phyloP scores from a whole-genome alignment of 23 tunicate species.

The Ascidia mentula region DNA sequence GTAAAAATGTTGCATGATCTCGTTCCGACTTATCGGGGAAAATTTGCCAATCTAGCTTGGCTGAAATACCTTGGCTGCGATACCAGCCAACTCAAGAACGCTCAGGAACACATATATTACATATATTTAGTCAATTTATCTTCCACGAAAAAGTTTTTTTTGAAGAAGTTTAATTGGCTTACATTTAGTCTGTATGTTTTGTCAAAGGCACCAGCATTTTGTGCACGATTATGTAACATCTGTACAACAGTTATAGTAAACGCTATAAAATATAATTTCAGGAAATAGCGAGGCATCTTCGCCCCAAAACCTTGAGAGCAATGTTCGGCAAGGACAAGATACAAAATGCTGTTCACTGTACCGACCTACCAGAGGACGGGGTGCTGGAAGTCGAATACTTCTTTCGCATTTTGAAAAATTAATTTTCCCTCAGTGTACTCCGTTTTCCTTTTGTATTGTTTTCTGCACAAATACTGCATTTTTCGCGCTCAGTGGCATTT shows the following conservation, averaged over 20 bases:
- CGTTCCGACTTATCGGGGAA: too few species aligned
- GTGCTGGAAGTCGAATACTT: slow-evolving; percentile 88
- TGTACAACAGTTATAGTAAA: neutral
- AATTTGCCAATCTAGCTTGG: too few species aligned
- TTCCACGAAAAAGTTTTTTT: too few species aligned
- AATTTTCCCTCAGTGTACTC: neutral
- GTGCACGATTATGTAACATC: too few species aligned
- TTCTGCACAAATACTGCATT: neutral
- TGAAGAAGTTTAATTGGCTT: neutral
- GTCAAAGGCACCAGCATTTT: too few species aligned
- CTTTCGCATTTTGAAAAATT: slow-evolving; percentile 58
- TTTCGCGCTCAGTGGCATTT: neutral
- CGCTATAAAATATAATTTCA: too few species aligned
- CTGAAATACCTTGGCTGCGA: too few species aligned
- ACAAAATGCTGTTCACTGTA: slow-evolving; percentile 96
- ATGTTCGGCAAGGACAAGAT: slow-evolving; percentile 90
- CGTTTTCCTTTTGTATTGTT: neutral
- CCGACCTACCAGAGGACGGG: slow-evolving; percentile 93
- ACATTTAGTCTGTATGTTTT: too few species aligned
- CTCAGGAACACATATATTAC: too few species aligned
- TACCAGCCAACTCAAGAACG: too few species aligned
- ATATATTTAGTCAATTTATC: too few species aligned
- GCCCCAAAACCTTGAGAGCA: slow-evolving; percentile 93
- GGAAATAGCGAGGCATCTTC: slow-evolving; percentile 88
- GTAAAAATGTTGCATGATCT: too few species aligned